These are phyloP conservation scores for Drosophila carrolli DNA, from an alignment of 1,140 invertebrate species.

Conservation along the genomic window DNA sequence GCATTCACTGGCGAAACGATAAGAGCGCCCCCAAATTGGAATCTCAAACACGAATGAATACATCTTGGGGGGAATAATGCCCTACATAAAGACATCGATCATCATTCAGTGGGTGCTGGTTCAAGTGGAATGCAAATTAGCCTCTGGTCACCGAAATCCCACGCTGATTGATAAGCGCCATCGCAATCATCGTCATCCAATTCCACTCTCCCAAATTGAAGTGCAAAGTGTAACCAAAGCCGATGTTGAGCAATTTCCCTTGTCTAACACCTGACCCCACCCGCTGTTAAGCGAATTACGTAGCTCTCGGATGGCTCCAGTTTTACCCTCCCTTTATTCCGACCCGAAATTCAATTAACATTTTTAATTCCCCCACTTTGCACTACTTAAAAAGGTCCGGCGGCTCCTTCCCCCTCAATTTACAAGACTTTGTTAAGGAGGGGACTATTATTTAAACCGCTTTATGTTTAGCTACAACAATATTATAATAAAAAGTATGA, in stretches of 20 bases:
- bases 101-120: constrained; percentile 1
- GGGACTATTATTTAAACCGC: constrained; percentile 19
- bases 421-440: constrained; percentile 2
- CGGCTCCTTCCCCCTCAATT: background rate
- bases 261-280: constrained; percentile 13
- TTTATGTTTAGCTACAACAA: constrained; percentile 23
- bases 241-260: constrained; percentile 13
- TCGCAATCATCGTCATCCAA: constrained; percentile 4
- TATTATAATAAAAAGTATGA: background rate
- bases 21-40: background rate
- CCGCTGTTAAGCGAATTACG: constrained; percentile 23
- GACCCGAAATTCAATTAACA: constrained; percentile 43
- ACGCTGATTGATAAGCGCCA: constrained; percentile 38
- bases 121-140: constrained; percentile 43
- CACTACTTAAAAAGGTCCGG: constrained; percentile 22
- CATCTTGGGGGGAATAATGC: background rate
- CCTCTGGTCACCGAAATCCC: constrained; percentile 30
- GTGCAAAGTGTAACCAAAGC: constrained; percentile 34
- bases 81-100: constrained; percentile 41
- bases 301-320: constrained; percentile 10
- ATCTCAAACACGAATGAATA: constrained; percentile 9
- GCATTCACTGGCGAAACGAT: constrained; percentile 7
- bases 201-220: constrained; percentile 33
- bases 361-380: constrained; percentile 45
- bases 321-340: constrained; percentile 4